Base-by-base conservation (phyloP, 2,888 invertebrate species). In the Iselma pallidipennis region DNA sequence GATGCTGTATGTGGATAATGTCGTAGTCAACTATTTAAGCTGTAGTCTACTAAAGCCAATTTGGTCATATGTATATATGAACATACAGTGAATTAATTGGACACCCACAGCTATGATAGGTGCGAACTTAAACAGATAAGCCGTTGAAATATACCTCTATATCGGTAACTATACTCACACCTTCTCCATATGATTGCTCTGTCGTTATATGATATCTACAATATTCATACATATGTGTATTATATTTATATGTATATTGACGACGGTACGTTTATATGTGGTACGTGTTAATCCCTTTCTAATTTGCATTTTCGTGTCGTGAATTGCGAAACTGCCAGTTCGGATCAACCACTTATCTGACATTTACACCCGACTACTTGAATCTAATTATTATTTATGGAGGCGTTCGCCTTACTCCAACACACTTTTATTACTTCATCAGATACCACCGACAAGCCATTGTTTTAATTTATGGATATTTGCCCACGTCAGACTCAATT, bases 361-460 rank as follows among this genome's bases (percentile, higher is more conserved):
- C 78, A 75, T 76, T 78, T 77, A 78, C 75, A 77, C 74, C 75
- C 75, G 73, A 76, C 77, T 76, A 76, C 77, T 78, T 73, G 76
- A 76, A 76, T 73, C 76, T 78, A 78, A 78, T 79, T 78, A 78
- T 79, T 78, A 79, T 79, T 78, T 79, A 79, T 78, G 71, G 75
- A 71, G 74, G 69, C 74, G 69, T 74, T 74, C 70, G 70, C 72
- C 67, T 71, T 67, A 67, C 61, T 66, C 68, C 73, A 74, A 73
- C 74, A 76, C 76, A 74, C 70, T 71, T 74, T 76, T 76, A 77
- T 76, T 76, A 68, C 76, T 78, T 76, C 75, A 78, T 78, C 76
- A 73, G 66, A 66, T 66, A 66, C 59, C 56, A 52, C 59, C 45
- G 62, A 56, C 62, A 63, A 56, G 62, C 50, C 54, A 65, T 65